Evolutionary conservation across 2,113 vertebrate species (phyloP).

Genomic region (Megaptera novaeangliae): DNA sequence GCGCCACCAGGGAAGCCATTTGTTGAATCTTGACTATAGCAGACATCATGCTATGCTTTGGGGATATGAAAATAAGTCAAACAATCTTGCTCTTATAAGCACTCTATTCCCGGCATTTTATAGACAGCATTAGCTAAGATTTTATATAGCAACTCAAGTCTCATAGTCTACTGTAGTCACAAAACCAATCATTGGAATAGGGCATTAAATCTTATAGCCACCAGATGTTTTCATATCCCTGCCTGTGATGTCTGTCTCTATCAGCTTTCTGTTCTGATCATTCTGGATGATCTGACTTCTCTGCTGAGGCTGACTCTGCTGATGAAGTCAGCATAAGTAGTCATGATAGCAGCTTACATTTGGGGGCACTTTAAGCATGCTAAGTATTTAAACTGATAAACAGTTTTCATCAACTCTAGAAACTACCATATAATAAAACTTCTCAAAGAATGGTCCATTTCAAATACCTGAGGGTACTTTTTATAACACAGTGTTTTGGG

Average conservation of each 20-base stretch:
- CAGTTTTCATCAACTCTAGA: background rate
- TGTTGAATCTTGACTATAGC: background rate
- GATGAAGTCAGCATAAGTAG: background rate
- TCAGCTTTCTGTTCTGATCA: background rate
- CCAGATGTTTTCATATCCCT: background rate
- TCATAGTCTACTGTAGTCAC: background rate
- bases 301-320: background rate
- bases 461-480: background rate
- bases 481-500: background rate
- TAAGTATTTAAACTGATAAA: background rate
- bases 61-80: constrained; percentile 11
- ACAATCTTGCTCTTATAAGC: background rate
- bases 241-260: background rate
- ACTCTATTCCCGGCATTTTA: constrained; percentile 2
- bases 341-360: background rate
- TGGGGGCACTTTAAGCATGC: background rate
- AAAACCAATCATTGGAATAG: background rate
- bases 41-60: background rate
- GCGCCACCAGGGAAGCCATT: too few relatives aligned
- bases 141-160: background rate
- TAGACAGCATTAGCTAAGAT: constrained; percentile 27
- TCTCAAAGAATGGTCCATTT: background rate
- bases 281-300: background rate
- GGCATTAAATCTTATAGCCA: background rate
- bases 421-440: background rate